Percentiles rank a stretch among this genome's conserved stretches.
Conservation (phyloP, 2,113 vertebrate genomes). For the Shinisaurus crocodilurus region DNA sequence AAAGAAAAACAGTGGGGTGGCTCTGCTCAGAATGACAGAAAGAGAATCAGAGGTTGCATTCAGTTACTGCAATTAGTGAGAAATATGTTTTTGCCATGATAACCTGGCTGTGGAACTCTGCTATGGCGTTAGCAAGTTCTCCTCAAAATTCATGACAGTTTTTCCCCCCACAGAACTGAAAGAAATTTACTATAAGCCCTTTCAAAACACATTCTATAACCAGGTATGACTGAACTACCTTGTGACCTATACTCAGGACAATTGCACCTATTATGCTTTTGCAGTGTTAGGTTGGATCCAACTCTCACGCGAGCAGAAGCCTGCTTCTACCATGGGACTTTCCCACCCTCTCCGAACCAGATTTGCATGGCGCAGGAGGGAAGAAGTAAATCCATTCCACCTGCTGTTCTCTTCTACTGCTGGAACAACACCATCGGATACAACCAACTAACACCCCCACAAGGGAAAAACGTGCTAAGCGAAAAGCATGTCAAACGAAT, state of each 20-base stretch:
- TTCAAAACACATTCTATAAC: neutral
- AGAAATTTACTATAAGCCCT: neutral
- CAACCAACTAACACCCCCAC: no score
- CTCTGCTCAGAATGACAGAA: constrained; percentile 16
- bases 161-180: neutral
- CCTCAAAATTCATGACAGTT: neutral
- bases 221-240: neutral
- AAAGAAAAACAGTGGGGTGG: constrained; percentile 38
- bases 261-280: neutral
- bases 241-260: no score
- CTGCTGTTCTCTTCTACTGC: no score
- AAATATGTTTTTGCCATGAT: neutral
- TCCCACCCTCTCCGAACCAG: neutral
- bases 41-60: constrained; percentile 50
- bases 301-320: no score
- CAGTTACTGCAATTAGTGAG: constrained; percentile 12
- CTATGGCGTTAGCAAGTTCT: neutral
- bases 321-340: no score
- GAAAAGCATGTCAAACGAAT: no score
- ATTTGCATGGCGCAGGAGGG: no score
- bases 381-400: no score
- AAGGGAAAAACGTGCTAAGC: no score
- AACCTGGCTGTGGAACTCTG: neutral
- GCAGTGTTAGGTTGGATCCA: neutral
- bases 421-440: no score